Conservation (phyloP, 2,797 vertebrate species). For the Chlorospingus semifuscus region DNA sequence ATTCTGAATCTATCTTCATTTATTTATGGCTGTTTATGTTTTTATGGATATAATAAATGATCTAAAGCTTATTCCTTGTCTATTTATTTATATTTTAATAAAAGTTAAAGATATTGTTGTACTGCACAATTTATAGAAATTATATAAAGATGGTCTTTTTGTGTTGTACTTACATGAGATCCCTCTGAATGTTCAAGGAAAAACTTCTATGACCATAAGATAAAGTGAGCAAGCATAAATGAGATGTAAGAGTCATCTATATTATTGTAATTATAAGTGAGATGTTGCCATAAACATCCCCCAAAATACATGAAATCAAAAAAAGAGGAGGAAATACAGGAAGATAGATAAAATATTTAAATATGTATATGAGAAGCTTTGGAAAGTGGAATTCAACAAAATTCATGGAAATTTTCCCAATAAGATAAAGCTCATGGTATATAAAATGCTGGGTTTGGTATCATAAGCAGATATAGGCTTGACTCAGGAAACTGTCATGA, state of each 20-base stretch:
- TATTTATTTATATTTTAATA: conserved; percentile 1
- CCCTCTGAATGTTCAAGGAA: background rate
- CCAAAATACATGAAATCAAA: accelerated
- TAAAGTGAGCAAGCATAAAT: background rate
- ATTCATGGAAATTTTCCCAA: background rate
- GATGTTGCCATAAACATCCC: background rate
- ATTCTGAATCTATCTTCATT: conserved; percentile 36
- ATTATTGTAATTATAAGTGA: background rate
- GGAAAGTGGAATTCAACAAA: background rate
- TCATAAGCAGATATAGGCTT: background rate
- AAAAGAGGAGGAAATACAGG: background rate
- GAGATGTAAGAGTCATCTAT: background rate
- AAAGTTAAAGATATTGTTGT: background rate
- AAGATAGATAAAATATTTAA: background rate
- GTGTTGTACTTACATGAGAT: background rate
- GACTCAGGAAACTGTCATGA: background rate
- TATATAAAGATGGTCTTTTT: background rate
- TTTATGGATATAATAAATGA: background rate
- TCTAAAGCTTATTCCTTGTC: background rate
- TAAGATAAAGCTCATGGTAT: background rate
- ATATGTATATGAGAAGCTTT: background rate
- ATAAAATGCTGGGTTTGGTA: background rate
- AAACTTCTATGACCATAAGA: background rate
- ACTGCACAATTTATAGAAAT: background rate
- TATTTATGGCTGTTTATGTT: conserved; percentile 41